A percentile compares a stretch with the other conserved stretches of the same genome.
phyloP scores from a whole-genome alignment of 2,888 invertebrate genomes.

The Amaurobius ferox region DNA sequence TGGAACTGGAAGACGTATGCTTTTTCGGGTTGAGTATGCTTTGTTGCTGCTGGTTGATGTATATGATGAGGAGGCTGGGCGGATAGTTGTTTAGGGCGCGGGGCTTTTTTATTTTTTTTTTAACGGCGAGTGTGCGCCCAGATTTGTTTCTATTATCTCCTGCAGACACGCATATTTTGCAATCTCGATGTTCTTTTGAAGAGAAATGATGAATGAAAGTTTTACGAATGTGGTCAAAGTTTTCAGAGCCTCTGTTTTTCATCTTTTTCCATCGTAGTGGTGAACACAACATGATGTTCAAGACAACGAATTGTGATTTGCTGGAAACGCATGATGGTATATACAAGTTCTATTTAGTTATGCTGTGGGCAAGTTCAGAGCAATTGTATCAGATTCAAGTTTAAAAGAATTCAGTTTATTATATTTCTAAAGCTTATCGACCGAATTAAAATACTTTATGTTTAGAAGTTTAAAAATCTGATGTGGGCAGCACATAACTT shows the following conservation, averaged over 20 bases:
- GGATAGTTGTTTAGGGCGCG: neutral
- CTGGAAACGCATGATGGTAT: too few relatives aligned
- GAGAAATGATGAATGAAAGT: constrained; percentile 43
- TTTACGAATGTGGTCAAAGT: constrained; percentile 47
- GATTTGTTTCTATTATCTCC: constrained; percentile 67
- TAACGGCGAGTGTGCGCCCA: constrained; percentile 25
- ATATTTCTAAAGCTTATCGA: too few relatives aligned
- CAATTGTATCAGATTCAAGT: too few relatives aligned
- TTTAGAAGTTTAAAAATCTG: too few relatives aligned
- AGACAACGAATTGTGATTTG: too few relatives aligned
- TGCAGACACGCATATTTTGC: constrained; percentile 28
- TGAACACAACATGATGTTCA: too few relatives aligned
- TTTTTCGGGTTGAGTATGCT: constrained; percentile 4
- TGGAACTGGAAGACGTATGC: neutral
- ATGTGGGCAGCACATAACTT: too few relatives aligned
- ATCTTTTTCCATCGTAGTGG: too few relatives aligned
- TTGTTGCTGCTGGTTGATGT: constrained; percentile 39
- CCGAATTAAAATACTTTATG: too few relatives aligned
- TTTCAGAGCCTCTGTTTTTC: constrained; percentile 35
- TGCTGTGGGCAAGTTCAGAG: too few relatives aligned
- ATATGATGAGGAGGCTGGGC: constrained; percentile 27
- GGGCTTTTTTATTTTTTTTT: neutral
- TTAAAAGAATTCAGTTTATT: too few relatives aligned
- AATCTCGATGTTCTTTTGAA: constrained; percentile 2
- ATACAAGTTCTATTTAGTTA: too few relatives aligned